A percentile compares a stretch with the other conserved stretches of the same genome.
phyloP scores from a whole-genome alignment of 2,797 vertebrate species.

The Alca torda region DNA sequence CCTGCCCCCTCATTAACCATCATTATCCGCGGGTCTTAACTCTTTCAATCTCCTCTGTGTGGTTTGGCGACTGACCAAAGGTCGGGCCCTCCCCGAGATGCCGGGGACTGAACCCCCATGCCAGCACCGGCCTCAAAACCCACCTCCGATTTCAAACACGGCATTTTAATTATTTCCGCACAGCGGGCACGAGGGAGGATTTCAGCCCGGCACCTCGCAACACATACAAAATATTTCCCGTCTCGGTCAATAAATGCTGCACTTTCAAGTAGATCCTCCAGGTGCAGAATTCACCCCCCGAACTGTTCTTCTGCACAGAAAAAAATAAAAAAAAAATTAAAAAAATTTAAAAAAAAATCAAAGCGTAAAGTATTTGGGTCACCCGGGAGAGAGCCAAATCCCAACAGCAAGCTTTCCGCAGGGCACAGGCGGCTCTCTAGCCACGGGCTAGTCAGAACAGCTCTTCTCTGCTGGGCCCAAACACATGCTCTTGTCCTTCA shows the following conservation, averaged over 20 bases:
- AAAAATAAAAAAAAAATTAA: not conserved
- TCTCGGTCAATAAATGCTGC: fast-evolving
- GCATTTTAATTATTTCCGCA: not conserved
- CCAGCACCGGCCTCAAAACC: not conserved
- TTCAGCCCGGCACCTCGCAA: not conserved
- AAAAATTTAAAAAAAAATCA: not conserved
- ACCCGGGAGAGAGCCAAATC: not conserved
- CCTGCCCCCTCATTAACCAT: fast-evolving
- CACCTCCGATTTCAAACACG: not conserved
- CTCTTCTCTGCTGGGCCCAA: not conserved
- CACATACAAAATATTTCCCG: not conserved
- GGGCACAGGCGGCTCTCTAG: not conserved
- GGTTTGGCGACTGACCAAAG: not conserved
- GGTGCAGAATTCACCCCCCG: not conserved
- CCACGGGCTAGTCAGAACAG: not conserved
- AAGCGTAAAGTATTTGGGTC: not conserved
- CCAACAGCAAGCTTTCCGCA: not conserved
- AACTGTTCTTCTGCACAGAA: not conserved
- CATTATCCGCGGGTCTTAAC: not conserved
- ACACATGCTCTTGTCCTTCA: not conserved
- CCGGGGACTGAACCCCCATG: fast-evolving
- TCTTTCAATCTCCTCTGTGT: fast-evolving
- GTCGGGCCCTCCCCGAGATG: fast-evolving
- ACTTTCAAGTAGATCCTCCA: not conserved
- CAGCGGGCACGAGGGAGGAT: not conserved